phyloP scores from a whole-genome alignment of 2,113 vertebrate genomes.

The Cepphus grylle region DNA sequence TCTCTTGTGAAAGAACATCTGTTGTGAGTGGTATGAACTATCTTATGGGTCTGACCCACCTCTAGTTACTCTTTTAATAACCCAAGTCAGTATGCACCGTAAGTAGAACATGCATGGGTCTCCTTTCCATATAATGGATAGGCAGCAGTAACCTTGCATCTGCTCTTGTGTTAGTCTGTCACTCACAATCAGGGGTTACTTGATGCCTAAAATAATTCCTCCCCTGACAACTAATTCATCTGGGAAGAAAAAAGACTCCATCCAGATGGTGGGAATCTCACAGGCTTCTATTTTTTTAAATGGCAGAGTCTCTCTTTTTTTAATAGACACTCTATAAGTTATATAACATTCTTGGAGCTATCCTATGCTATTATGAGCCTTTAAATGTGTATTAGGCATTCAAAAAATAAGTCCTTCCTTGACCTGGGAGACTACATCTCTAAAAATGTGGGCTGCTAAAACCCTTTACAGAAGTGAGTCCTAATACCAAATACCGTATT shows the following conservation, averaged over 20 bases:
- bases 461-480: background rate
- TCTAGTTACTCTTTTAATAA: conserved; percentile 10
- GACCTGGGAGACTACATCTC: background rate
- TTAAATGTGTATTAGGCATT: conserved; percentile 1
- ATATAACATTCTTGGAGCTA: conserved; percentile 51
- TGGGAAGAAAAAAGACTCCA: conserved; percentile 65
- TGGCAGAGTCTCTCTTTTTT: conserved; percentile 8
- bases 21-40: background rate
- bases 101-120: conserved; percentile 21
- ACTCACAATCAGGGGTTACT: conserved; percentile 63
- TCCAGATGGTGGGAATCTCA: conserved; percentile 67
- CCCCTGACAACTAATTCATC: conserved; percentile 65
- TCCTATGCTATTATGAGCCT: background rate
- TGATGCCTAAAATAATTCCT: conserved; percentile 70
- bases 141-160: conserved; percentile 54
- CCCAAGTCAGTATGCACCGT: background rate
- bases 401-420: conserved; percentile 37
- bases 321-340: conserved; percentile 11
- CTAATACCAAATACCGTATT: background rate
- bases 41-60: conserved; percentile 12
- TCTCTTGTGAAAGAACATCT: conserved; percentile 3
- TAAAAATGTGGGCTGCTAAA: background rate
- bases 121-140: conserved; percentile 38
- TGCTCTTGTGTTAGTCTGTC: conserved; percentile 67
- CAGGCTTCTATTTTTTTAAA: background rate